Evolutionary conservation across 2,797 vertebrate species (phyloP).

Genomic region (Sebastes vulpes): DNA sequence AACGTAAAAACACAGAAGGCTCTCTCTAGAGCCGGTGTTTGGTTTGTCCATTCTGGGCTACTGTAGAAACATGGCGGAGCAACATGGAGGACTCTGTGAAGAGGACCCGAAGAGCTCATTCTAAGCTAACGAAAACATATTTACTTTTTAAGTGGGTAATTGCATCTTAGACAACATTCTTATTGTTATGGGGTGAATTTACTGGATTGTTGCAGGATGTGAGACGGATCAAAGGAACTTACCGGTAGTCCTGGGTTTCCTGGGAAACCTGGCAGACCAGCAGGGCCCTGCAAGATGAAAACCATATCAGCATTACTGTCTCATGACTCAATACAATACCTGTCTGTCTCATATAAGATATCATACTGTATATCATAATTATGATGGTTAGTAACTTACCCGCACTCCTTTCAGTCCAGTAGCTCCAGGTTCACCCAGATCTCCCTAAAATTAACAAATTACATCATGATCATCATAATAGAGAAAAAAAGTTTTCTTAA

Average conservation of each 20-base stretch:
- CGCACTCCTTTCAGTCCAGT: conserved; percentile 94
- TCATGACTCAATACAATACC: not conserved
- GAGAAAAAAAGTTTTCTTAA: not conserved
- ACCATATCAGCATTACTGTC: conserved; percentile 24
- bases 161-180: not conserved
- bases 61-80: not conserved
- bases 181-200: not conserved
- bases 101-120: not conserved
- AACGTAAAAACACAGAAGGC: too few species aligned
- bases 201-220: not conserved
- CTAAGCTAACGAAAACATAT: not conserved
- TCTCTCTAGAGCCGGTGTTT: not conserved
- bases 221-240: conserved; percentile 70
- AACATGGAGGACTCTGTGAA: not conserved
- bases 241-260: conserved; percentile 96
- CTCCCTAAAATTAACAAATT: conserved; percentile 85
- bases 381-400: conserved; percentile 82
- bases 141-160: not conserved
- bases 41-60: not conserved
- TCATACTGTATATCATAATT: not conserved
- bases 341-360: not conserved
- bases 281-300: conserved; percentile 87
- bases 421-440: conserved; percentile 88
- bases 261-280: conserved; percentile 91
- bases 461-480: conserved; percentile 11